Base-by-base conservation (phyloP, 2,113 vertebrate species). In the Ceratotherium simum region DNA sequence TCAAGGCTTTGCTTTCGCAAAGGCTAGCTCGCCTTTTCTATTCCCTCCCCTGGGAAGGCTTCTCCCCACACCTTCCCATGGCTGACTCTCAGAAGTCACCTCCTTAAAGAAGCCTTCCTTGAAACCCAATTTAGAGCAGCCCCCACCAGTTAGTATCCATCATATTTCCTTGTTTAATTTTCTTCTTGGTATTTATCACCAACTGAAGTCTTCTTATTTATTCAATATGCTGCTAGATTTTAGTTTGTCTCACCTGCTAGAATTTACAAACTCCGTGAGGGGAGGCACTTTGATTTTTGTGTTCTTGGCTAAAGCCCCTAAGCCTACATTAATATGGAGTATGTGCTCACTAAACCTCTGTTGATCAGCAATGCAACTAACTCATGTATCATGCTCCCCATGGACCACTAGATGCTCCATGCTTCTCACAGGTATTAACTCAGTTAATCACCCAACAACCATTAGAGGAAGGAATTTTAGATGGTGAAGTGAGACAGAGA, bases 191-290 rank as follows among this genome's bases (percentile, higher is more conserved):
- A 20, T 81, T 92, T 72, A 80, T 29, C 27, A 23, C 42, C 17
- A 21, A 14, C 6, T 6, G 64, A 51, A 11, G 20, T 39, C 31
- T 48, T 67, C 3, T 48, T 25, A 25, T 36, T 36, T 56, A 48
- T 42, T 80, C 7, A 2, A 3, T 8, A 2, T 31, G 2, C 48
- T 16, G 21, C 9, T 36, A 67, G 69, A 27, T 46, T 83, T 60
- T 27, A 31, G 58, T 33, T 36, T 42, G 33, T 76, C 81, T 51
- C 31, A 12, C 54, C 39, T 60, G 33, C 27, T 86, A 56, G 60
- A 48, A n/a, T n/a, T n/a, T n/a, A n/a, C n/a, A n/a, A n/a, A n/a
- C 6, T 29, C 21, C 39, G 33, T 0, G 0, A 42, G 14, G 13
- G n/a, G 9, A 48, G 11, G 36, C 33, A 42, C 42, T n/a, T 91